Evolutionary conservation across 2,797 vertebrate species (phyloP), one percentile per base, ranked within the genome.

Genomic region (Helarctos malayanus): DNA sequence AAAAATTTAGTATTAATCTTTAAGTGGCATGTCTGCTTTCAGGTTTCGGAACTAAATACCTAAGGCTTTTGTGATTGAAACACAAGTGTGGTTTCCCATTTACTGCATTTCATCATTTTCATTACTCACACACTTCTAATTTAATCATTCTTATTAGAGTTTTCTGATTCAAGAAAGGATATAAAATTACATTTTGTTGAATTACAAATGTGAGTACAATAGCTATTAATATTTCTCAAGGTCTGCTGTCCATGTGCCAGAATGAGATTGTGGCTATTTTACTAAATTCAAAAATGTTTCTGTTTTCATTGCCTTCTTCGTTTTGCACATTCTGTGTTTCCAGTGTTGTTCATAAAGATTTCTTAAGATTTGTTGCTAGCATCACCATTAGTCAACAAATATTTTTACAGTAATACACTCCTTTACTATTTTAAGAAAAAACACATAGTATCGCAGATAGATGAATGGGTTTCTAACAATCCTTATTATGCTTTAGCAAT

Each of bases 101-200:
- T 97, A 73, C 86, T 65, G 11, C 68, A 89, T 96, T 97, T 97
- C 65, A 89, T 65, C 7, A 96, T 95, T 96, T 29, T 5, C 83
- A 97, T 98, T 95, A 29, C 0, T 98, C 93, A 98, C 45, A 97
- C 57, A 57, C 89, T 96, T 96, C 96, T 95, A 96, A 98, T 96
- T 91, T 78, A 81, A 94, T 68, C n/a, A 91, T 78, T 78, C 14
- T 75, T 73, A 68, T 92, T 85, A 83, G 11, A 84, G 25, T 71
- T 95, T 98, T 97, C 97, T 97, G 95, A 97, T 97, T 63, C 95
- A 75, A 41, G 90, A 98, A 97, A 82, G 57, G 52, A 45, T 94
- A 97, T 80, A 97, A 97, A 97, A 96, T 97, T 95, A 84, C 35
- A 79, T 97, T 97, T 97, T 97, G 89, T 89, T 97, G 94, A 98